Evolutionary conservation across 2,797 vertebrate species (phyloP).

Genomic region (Mareca penelope): DNA sequence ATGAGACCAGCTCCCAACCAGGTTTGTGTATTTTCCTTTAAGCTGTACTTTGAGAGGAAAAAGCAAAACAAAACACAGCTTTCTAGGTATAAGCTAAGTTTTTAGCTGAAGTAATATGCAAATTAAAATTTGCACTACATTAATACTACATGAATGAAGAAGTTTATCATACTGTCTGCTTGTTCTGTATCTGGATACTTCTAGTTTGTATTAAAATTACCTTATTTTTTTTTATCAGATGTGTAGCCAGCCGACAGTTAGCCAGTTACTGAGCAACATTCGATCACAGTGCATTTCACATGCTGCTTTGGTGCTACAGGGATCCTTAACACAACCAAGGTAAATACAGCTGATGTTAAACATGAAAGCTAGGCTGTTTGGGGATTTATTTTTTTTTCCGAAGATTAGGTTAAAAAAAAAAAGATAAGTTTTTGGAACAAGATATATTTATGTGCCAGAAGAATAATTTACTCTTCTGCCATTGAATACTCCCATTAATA

Average conservation of each 20-base stretch:
- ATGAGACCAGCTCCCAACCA: neutral
- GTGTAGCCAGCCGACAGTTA: conserved; percentile 96
- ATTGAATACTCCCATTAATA: neutral
- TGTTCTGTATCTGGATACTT: neutral
- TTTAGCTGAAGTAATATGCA: neutral
- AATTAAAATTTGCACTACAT: neutral
- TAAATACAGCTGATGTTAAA: conserved; percentile 55
- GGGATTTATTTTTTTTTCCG: neutral
- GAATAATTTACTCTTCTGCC: neutral
- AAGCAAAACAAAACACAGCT: neutral
- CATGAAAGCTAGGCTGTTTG: accelerated
- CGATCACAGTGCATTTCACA: conserved; percentile 99
- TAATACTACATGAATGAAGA: neutral
- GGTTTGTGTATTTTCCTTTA: neutral
- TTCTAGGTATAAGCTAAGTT: neutral
- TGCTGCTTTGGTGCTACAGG: conserved; percentile 94
- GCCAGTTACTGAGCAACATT: conserved; percentile 98
- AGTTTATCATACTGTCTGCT: neutral
- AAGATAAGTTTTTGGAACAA: neutral
- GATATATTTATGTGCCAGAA: neutral
- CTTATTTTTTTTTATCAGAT: conserved; percentile 81
- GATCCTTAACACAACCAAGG: conserved; percentile 94
- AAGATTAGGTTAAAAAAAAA: neutral
- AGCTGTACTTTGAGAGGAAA: neutral
- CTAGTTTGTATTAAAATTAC: neutral